A percentile compares a stretch with the other conserved stretches of the same genome.
Conservation (phyloP, 2,113 vertebrate species). For the Petroica traversi region DNA sequence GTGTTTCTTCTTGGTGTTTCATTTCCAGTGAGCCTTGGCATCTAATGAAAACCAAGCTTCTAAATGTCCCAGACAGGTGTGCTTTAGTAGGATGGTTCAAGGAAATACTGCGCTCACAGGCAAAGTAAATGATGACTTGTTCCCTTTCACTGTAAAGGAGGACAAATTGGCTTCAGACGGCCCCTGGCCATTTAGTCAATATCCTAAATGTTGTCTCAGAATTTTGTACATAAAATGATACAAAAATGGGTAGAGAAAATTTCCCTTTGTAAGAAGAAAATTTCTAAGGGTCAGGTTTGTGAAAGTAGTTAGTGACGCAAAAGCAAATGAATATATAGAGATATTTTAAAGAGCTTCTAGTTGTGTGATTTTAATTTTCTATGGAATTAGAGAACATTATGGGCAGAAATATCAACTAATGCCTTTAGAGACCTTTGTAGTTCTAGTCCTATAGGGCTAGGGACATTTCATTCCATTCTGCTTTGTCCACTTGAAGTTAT, state of each 20-base stretch:
- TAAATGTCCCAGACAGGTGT: not conserved
- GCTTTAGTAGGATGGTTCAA: not conserved
- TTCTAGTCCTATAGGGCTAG: not conserved
- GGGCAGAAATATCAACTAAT: not conserved
- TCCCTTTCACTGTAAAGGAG: not conserved
- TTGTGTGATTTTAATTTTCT: not conserved
- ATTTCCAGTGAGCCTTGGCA: not conserved
- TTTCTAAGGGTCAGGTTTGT: not conserved
- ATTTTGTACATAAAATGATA: not conserved
- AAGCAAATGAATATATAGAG: not conserved
- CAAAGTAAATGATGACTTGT: not conserved
- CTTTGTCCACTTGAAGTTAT: not conserved
- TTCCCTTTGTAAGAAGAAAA: not conserved
- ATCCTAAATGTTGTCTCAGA: not conserved
- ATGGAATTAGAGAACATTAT: not conserved
- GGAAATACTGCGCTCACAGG: not conserved
- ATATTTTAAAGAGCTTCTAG: not conserved
- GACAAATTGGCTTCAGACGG: not conserved
- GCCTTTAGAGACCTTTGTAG: not conserved
- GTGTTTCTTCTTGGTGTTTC: not conserved
- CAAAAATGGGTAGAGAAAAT: not conserved
- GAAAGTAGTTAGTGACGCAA: not conserved
- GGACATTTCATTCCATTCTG: not conserved
- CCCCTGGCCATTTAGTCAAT: not conserved
- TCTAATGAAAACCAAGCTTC: not conserved